These are phyloP conservation scores for Diarsia brunnea DNA, from an alignment of 2,888 invertebrate genomes.

Conservation along the genomic window DNA sequence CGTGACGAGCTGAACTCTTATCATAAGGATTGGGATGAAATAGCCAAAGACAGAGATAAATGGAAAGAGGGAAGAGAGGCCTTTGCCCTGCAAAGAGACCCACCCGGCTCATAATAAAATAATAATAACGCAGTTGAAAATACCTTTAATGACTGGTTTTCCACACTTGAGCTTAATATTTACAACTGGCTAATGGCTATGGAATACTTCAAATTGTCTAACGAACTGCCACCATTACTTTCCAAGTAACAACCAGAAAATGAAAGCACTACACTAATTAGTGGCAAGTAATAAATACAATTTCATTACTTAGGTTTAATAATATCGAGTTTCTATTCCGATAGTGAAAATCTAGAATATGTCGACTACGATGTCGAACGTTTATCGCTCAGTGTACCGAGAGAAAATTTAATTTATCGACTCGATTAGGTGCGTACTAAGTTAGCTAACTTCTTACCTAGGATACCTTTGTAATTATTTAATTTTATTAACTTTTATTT, in stretches of 20 bases:
- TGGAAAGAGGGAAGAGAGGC: background rate
- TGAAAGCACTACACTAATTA: slow-evolving; percentile 42
- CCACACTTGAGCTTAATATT: background rate
- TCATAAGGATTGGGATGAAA: background rate
- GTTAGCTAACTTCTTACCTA: background rate
- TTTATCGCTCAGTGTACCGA: slow-evolving; percentile 31
- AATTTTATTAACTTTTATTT: background rate
- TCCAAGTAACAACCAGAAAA: slow-evolving; percentile 28
- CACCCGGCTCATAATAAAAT: background rate
- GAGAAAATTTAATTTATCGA: slow-evolving; percentile 51
- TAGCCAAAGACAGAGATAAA: background rate
- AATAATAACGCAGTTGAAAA: background rate
- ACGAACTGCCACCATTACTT: background rate
- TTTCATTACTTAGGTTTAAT: slow-evolving; percentile 31
- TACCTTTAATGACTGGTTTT: background rate
- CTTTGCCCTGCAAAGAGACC: background rate
- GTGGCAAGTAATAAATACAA: slow-evolving; percentile 38
- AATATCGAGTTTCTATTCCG: slow-evolving; percentile 43
- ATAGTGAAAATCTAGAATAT: slow-evolving; percentile 49
- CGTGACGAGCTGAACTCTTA: background rate
- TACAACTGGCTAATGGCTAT: background rate
- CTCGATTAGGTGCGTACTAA: background rate
- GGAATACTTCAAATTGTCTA: background rate
- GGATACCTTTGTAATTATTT: background rate
- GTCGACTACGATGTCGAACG: slow-evolving; percentile 8